These are phyloP conservation scores for Hermatobates lingyangjiaoensis DNA, from an alignment of 1,140 invertebrate genomes.

Conservation along the genomic window DNA sequence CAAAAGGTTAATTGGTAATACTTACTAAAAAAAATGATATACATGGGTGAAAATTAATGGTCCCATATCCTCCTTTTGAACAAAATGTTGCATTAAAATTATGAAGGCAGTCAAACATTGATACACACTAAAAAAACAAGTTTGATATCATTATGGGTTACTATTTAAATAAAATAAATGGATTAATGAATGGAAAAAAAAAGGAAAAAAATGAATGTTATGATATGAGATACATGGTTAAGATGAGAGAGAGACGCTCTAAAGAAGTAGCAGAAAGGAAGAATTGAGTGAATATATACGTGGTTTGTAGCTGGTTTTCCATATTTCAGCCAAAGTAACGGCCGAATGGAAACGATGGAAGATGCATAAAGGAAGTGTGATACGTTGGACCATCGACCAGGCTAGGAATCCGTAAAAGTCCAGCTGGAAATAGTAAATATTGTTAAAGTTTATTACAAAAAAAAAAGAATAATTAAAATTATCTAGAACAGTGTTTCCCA, in stretches of 20 bases:
- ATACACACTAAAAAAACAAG: neutral
- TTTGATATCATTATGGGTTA: neutral
- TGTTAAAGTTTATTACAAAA: neutral
- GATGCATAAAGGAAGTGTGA: constrained; percentile 86
- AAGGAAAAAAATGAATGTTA: neutral
- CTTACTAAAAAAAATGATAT: too few relatives aligned
- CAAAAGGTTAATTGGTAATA: too few relatives aligned
- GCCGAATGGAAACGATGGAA: constrained; percentile 95
- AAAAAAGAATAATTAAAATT: too few relatives aligned
- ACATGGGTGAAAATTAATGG: too few relatives aligned
- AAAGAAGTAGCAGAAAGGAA: neutral
- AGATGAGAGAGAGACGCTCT: neutral
- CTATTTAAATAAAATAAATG: neutral
- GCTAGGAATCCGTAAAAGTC: constrained; percentile 85
- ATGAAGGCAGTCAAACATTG: neutral
- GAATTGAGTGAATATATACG: constrained; percentile 29
- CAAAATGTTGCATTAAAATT: too few relatives aligned
- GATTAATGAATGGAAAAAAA: neutral
- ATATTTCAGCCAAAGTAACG: constrained; percentile 90
- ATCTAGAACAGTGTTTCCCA: too few relatives aligned
- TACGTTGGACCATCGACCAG: constrained; percentile 84
- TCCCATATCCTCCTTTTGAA: too few relatives aligned
- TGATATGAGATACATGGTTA: neutral
- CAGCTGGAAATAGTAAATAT: constrained; percentile 36
- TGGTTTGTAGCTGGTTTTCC: constrained; percentile 93